Conservation (phyloP, 2,888 invertebrate genomes). For the Herminia tarsipennalis region DNA sequence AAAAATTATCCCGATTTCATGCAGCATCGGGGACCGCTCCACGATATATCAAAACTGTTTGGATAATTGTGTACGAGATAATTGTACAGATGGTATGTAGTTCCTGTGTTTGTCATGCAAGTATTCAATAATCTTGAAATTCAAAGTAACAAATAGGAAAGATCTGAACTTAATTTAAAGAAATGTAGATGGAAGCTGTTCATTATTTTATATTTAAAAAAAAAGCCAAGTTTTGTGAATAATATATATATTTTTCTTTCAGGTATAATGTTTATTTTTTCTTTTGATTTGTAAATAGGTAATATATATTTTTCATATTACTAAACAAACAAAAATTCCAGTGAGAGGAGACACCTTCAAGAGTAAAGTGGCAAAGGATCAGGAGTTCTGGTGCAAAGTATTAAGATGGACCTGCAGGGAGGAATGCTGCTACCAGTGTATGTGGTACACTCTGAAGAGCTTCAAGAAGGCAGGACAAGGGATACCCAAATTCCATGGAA, state of each 20-base stretch:
- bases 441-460: conserved; percentile 95
- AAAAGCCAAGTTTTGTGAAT: no score
- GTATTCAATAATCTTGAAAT: no score
- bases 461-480: conserved; percentile 88
- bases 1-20: conserved; percentile 34
- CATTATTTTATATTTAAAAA: no score
- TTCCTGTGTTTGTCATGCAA: not conserved
- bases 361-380: conserved; percentile 36
- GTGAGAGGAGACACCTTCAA: conserved; percentile 45
- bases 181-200: no score
- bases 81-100: conserved; percentile 82
- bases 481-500: conserved; percentile 98
- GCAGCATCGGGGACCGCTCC: conserved; percentile 84
- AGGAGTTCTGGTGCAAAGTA: conserved; percentile 62
- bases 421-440: conserved; percentile 96
- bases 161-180: no score
- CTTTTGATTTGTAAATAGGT: no score
- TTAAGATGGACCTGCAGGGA: conserved; percentile 93
- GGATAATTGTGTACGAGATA: conserved; percentile 69
- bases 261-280: no score
- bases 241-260: no score
- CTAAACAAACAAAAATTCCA: not conserved
- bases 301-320: no score
- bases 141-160: no score
- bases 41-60: conserved; percentile 84